Percentiles rank a stretch among this genome's conserved stretches.
phyloP scores from a whole-genome alignment of 2,888 invertebrate genomes.

The Diarsia rubi region DNA sequence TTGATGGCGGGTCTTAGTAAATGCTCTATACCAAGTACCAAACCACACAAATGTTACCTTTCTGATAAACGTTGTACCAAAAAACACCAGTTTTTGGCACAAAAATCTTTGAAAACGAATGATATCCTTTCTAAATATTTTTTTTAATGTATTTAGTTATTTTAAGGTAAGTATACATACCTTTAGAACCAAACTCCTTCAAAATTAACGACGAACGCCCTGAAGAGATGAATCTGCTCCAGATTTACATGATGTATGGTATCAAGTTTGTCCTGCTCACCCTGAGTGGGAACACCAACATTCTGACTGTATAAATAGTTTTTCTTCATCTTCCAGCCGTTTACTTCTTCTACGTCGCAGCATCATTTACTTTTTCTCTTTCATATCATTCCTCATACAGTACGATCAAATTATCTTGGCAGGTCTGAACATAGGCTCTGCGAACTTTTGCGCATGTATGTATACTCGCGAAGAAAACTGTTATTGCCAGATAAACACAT shows the following conservation, averaged over 20 bases:
- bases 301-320: not conserved
- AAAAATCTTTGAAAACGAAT: not conserved
- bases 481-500: no score
- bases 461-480: no score
- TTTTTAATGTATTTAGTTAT: not conserved
- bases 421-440: no score
- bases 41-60: not conserved
- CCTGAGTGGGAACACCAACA: not conserved
- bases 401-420: no score
- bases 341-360: no score
- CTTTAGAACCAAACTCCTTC: not conserved
- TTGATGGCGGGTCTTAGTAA: no score
- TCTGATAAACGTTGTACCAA: not conserved
- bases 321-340: not conserved
- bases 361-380: no score
- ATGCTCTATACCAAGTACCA: no score
- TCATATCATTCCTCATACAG: no score
- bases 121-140: conserved; percentile 2
- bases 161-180: not conserved
- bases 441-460: no score
- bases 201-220: not conserved
- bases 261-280: not conserved
- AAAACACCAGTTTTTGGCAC: not conserved
- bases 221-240: not conserved
- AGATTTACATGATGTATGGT: not conserved